phyloP scores from a whole-genome alignment of 1,140 invertebrate species.

The Drosophila busckii region DNA sequence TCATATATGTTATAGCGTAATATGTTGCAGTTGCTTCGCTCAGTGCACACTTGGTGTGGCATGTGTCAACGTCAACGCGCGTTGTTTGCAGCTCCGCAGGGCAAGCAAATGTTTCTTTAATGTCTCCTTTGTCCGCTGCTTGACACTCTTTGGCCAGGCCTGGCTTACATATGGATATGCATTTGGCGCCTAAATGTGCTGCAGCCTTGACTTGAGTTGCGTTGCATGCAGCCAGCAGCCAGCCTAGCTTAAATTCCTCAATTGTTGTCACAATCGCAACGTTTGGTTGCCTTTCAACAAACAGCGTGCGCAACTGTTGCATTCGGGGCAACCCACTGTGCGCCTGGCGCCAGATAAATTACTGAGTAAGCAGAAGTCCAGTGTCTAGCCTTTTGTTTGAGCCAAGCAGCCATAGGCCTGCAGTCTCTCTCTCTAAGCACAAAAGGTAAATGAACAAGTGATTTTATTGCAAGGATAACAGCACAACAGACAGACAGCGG shows the following conservation, averaged over 20 bases:
- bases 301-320: too few species aligned
- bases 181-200: constrained; percentile 9
- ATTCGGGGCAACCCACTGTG: constrained; percentile 47
- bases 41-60: constrained; percentile 21
- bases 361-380: constrained; percentile 44
- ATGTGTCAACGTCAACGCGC: constrained; percentile 50
- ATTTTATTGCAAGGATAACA: constrained; percentile 48
- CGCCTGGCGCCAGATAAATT: constrained; percentile 68
- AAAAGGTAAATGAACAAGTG: constrained; percentile 40
- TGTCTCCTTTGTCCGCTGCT: constrained; percentile 16
- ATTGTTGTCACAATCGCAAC: constrained; percentile 10
- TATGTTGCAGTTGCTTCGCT: constrained; percentile 21
- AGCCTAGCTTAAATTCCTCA: not conserved
- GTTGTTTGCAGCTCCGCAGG: constrained; percentile 45
- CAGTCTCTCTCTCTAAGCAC: too few species aligned
- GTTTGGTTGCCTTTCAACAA: not conserved
- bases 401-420: too few species aligned
- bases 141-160: constrained; percentile 4
- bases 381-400: constrained; percentile 45
- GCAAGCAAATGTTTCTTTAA: constrained; percentile 10
- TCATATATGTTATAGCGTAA: constrained; percentile 12
- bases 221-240: not conserved
- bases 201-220: not conserved
- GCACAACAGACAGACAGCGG: constrained; percentile 20
- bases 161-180: not conserved